Conservation (phyloP, 30 jellyfish, hydroid and myxozoan species). For the Pseudorhiza aurosa region DNA sequence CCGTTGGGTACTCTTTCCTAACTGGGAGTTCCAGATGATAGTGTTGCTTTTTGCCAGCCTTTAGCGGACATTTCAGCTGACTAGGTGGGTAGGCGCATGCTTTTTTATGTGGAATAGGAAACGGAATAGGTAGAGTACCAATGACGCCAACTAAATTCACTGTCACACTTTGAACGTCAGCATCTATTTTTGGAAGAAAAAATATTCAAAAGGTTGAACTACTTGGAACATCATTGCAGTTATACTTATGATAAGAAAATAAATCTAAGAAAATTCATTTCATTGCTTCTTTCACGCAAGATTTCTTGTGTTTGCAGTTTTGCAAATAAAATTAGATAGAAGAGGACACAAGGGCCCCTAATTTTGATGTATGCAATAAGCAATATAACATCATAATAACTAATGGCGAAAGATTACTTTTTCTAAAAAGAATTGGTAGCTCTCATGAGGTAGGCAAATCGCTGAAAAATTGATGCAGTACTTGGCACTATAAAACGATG, state of each 20-base stretch:
- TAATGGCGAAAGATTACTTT: no score
- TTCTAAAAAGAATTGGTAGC: no score
- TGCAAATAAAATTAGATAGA: neutral
- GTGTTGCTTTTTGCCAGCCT: constrained; percentile 22
- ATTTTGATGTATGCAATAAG: no score
- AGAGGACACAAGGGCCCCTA: no score
- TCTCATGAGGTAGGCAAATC: no score
- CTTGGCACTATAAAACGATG: no score
- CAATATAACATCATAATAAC: no score
- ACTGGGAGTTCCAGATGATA: constrained; percentile 49
- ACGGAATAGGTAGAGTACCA: constrained; percentile 47
- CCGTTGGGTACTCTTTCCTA: constrained; percentile 33
- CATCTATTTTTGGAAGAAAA: constrained; percentile 1
- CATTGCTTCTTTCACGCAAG: neutral
- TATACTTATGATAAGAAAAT: neutral
- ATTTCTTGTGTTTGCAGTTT: neutral
- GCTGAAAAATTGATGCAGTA: no score
- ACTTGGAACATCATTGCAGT: neutral
- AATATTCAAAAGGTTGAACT: neutral
- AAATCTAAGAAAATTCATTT: neutral
- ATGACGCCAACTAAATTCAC: constrained; percentile 30
- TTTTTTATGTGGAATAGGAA: constrained; percentile 65
- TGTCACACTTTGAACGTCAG: neutral
- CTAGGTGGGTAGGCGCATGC: constrained; percentile 45
- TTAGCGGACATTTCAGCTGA: constrained; percentile 53